These are phyloP conservation scores for Petaurus breviceps DNA, from an alignment of 2,113 vertebrate species.

Conservation along the genomic window DNA sequence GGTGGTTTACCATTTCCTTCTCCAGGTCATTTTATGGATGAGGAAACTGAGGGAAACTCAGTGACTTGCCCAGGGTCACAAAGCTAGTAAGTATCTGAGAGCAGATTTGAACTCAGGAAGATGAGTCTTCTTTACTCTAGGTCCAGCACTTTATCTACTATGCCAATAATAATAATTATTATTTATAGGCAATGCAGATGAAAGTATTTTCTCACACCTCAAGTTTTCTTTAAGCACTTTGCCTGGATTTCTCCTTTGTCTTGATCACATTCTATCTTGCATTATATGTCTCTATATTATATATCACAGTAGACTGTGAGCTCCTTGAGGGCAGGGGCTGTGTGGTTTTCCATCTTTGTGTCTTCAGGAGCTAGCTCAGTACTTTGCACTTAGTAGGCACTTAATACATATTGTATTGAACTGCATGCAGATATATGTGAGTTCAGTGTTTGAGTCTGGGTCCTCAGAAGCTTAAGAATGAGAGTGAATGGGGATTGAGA, in stretches of 20 bases:
- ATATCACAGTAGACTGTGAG: neutral
- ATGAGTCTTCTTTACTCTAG: no score
- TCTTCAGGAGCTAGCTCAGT: neutral
- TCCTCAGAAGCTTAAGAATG: neutral
- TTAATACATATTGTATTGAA: neutral
- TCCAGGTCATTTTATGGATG: neutral
- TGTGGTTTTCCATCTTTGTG: neutral
- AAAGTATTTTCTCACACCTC: no score
- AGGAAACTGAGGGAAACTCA: neutral
- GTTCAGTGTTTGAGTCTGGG: neutral
- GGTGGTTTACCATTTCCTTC: neutral
- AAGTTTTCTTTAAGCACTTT: neutral
- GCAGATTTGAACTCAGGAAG: neutral
- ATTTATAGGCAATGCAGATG: neutral
- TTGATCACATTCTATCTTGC: neutral
- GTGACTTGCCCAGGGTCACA: neutral
- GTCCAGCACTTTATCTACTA: neutral
- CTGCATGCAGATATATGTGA: neutral
- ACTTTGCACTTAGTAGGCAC: neutral
- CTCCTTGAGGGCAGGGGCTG: neutral
- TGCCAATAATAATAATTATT: neutral
- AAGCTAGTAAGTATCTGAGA: neutral
- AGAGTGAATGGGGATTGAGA: neutral
- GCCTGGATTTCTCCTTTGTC: neutral
- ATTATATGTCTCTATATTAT: neutral